Evolutionary conservation across 2,797 vertebrate species (phyloP).

Genomic region (Phrynocephalus forsythii): DNA sequence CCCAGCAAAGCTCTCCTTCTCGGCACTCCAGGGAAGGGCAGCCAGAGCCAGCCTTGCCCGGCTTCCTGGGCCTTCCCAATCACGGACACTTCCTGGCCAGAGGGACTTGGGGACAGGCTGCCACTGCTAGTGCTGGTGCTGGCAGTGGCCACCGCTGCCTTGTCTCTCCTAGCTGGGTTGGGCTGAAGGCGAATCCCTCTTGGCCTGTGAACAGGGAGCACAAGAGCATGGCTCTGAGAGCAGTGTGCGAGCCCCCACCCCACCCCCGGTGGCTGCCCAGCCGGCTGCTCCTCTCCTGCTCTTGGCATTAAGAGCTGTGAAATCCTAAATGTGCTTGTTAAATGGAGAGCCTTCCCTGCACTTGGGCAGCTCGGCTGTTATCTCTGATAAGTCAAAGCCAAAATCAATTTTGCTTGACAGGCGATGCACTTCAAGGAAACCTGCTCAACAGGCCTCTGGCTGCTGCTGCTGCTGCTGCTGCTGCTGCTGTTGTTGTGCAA

Average conservation of each 20-base stretch:
- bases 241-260: not conserved
- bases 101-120: no score
- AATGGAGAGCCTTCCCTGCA: slow-evolving; percentile 50
- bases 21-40: no score
- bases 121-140: no score
- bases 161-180: not conserved
- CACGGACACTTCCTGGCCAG: no score
- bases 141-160: no score
- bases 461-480: not conserved
- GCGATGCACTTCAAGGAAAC: slow-evolving; percentile 45
- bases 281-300: slow-evolving; percentile 19
- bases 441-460: slow-evolving; percentile 33
- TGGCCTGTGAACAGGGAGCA: not conserved
- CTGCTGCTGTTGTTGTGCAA: not conserved
- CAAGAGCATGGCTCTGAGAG: not conserved
- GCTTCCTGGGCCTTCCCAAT: not conserved
- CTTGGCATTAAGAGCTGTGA: slow-evolving; percentile 1
- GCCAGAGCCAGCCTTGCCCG: not conserved
- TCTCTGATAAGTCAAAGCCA: slow-evolving; percentile 59
- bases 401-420: slow-evolving; percentile 68
- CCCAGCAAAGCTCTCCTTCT: not conserved
- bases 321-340: slow-evolving; percentile 44
- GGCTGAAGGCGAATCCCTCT: not conserved
- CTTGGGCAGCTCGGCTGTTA: slow-evolving; percentile 32
- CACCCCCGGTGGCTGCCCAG: accelerated